Evolutionary conservation across 2,113 vertebrate species (phyloP).

Genomic region (Lucifuga dentata): DNA sequence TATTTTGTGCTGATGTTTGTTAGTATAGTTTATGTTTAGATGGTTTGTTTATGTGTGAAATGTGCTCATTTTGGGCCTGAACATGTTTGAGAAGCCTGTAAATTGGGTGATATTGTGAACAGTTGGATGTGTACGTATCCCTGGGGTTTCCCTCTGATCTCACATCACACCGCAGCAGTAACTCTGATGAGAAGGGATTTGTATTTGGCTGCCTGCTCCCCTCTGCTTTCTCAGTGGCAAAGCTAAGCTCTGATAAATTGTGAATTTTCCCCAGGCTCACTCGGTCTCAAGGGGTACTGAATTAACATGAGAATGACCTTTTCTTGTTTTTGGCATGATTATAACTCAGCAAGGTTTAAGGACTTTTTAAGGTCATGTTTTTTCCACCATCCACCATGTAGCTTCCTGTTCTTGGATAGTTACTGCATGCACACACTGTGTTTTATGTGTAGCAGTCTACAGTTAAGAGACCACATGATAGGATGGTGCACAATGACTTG

Average conservation of each 20-base stretch:
- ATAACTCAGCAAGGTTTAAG: slow-evolving; percentile 58
- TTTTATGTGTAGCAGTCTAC: slow-evolving; percentile 19
- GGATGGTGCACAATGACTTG: slow-evolving; percentile 43
- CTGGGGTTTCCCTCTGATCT: slow-evolving; percentile 71
- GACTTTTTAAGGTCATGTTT: slow-evolving; percentile 68
- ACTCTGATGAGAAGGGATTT: slow-evolving; percentile 78
- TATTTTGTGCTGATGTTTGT: not conserved
- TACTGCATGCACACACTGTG: slow-evolving; percentile 11
- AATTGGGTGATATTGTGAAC: slow-evolving; percentile 49
- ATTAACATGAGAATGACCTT: slow-evolving; percentile 69
- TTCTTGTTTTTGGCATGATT: slow-evolving; percentile 51
- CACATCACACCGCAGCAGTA: slow-evolving; percentile 73
- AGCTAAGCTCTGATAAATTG: slow-evolving; percentile 74
- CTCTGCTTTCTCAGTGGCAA: slow-evolving; percentile 62
- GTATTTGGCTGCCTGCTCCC: slow-evolving; percentile 78
- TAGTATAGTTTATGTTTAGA: slow-evolving; percentile 5
- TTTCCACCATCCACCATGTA: slow-evolving; percentile 50
- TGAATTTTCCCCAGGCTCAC: slow-evolving; percentile 69
- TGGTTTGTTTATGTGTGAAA: slow-evolving; percentile 10
- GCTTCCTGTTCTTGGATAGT: slow-evolving; percentile 28
- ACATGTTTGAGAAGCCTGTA: slow-evolving; percentile 37
- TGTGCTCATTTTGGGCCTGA: slow-evolving; percentile 10
- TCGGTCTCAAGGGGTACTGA: slow-evolving; percentile 59
- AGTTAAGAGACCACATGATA: slow-evolving; percentile 3
- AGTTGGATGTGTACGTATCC: slow-evolving; percentile 67